Conservation (phyloP, 2,113 vertebrate species). For the Gobio gobio region DNA sequence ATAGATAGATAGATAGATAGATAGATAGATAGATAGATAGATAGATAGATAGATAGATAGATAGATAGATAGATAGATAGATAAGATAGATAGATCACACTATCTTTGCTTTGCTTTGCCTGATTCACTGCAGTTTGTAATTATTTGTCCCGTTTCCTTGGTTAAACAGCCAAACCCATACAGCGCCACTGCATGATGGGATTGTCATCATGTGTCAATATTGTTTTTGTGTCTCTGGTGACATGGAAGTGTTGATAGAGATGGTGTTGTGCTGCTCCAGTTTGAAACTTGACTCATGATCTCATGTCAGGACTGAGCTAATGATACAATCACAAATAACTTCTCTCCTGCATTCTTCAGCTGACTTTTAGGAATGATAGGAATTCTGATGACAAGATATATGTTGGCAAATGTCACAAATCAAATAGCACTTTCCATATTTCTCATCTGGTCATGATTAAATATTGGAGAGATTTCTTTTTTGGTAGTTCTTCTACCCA, state of each 20-base stretch:
- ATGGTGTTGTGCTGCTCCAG: neutral
- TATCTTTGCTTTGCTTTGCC: neutral
- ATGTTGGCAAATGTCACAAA: slow-evolving; percentile 12
- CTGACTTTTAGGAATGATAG: slow-evolving; percentile 6
- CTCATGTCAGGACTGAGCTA: slow-evolving; percentile 19
- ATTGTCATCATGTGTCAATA: slow-evolving; percentile 19
- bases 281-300: neutral
- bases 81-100: neutral
- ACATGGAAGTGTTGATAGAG: neutral
- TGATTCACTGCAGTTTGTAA: slow-evolving; percentile 18
- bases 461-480: neutral
- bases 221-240: slow-evolving; percentile 23
- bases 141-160: slow-evolving; percentile 38
- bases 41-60: no score
- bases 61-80: no score
- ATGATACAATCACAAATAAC: neutral
- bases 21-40: no score
- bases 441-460: slow-evolving; percentile 10
- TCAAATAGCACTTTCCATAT: neutral
- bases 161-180: slow-evolving; percentile 1
- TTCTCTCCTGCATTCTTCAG: neutral
- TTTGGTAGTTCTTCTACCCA: neutral
- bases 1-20: no score
- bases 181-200: neutral
- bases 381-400: slow-evolving; percentile 13